phyloP scores from a whole-genome alignment of 2,797 vertebrate species.

The Setipinna tenuifilis region DNA sequence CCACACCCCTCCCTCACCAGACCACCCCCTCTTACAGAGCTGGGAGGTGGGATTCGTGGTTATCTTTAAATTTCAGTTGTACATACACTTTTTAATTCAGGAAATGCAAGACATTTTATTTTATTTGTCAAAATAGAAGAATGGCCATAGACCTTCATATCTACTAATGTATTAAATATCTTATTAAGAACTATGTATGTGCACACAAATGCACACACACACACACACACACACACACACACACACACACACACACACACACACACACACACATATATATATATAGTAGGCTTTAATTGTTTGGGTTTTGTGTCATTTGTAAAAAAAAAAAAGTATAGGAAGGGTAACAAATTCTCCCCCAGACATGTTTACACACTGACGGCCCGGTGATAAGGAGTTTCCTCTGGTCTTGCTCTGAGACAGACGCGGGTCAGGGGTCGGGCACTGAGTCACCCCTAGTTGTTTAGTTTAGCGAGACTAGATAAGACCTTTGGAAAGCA shows the following conservation, averaged over 20 bases:
- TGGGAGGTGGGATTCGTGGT: neutral
- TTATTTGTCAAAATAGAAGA: neutral
- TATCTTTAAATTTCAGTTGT: too few species aligned
- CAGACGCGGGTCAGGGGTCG: conserved; percentile 8
- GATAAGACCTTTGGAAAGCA: neutral
- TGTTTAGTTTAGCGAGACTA: neutral
- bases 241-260: too few species aligned
- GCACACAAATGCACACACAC: too few species aligned
- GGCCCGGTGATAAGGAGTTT: neutral
- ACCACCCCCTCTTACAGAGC: neutral
- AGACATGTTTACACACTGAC: neutral
- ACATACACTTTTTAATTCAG: too few species aligned
- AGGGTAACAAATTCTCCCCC: neutral
- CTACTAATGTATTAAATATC: neutral
- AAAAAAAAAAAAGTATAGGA: neutral
- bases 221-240: too few species aligned
- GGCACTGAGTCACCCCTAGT: neutral
- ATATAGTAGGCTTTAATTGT: neutral
- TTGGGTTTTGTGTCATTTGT: neutral
- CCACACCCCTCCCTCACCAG: neutral
- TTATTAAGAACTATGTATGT: neutral
- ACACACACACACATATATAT: too few species aligned
- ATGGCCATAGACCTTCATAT: neutral
- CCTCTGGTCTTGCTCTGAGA: neutral
- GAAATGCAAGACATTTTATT: neutral